Evolutionary conservation across 2,113 vertebrate species (phyloP).

Genomic region (Gorsachius goisagi): DNA sequence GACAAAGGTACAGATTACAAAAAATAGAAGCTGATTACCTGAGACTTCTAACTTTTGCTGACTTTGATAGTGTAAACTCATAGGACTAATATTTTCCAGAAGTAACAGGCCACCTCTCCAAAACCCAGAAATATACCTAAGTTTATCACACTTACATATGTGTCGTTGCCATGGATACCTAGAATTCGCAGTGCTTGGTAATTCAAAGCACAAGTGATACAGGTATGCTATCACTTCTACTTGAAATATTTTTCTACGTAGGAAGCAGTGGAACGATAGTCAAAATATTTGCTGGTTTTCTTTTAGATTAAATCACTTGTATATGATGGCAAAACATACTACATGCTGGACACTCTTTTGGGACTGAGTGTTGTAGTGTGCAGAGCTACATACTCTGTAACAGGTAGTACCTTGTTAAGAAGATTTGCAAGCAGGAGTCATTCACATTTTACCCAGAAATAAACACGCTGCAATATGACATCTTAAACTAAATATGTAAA

Average conservation of each 20-base stretch:
- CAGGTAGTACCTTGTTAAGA: background rate
- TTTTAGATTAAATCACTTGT: background rate
- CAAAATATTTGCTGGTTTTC: background rate
- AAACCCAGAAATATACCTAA: background rate
- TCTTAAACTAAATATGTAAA: background rate
- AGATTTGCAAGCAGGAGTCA: background rate
- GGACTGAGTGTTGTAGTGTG: background rate
- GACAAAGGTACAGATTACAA: background rate
- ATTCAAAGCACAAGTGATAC: conserved; percentile 24
- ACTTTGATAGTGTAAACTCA: background rate
- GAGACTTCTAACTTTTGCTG: background rate
- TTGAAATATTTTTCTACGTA: conserved; percentile 6
- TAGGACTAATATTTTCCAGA: background rate
- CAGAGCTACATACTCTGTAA: background rate
- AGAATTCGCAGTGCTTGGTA: conserved; percentile 9
- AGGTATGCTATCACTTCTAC: background rate
- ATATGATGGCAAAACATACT: background rate
- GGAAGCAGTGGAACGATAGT: background rate
- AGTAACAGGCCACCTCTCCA: background rate
- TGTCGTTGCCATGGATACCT: conserved; percentile 17
- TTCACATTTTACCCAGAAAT: background rate
- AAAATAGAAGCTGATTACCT: background rate
- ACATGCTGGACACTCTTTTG: background rate
- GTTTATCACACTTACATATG: conserved; percentile 29
- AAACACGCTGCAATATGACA: background rate